Conservation (phyloP, 2,797 vertebrate genomes). For the Notolepis coatsorum region DNA sequence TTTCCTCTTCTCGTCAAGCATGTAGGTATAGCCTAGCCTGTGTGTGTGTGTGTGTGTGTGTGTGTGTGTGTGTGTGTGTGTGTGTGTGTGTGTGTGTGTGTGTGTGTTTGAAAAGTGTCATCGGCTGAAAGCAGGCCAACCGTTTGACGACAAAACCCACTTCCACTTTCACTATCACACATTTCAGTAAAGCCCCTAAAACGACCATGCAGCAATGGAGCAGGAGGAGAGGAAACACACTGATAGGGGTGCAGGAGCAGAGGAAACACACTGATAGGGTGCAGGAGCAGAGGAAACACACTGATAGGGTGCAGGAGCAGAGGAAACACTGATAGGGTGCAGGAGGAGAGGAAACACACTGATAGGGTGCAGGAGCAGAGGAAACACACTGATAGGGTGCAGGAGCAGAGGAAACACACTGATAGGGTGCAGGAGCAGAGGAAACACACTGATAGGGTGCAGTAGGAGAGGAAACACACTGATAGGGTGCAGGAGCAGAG, state of each 20-base stretch:
- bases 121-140: constrained; percentile 51
- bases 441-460: no score
- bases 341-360: no score
- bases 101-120: constrained; percentile 40
- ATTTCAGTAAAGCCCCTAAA: constrained; percentile 48
- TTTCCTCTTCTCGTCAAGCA: constrained; percentile 77
- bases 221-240: constrained; percentile 8
- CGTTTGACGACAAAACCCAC: constrained; percentile 50
- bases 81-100: constrained; percentile 26
- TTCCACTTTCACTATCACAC: constrained; percentile 60
- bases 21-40: constrained; percentile 52
- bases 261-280: no score
- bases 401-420: no score
- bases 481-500: no score
- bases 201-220: constrained; percentile 32
- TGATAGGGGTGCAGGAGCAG: constrained; percentile 31
- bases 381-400: no score
- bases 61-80: constrained; percentile 46
- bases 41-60: constrained; percentile 17
- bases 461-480: no score
- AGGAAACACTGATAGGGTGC: no score
- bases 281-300: no score
- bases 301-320: no score
- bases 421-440: no score
- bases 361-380: no score